phyloP scores from a whole-genome alignment of 2,113 vertebrate species.

The Apodemus speciosus region DNA sequence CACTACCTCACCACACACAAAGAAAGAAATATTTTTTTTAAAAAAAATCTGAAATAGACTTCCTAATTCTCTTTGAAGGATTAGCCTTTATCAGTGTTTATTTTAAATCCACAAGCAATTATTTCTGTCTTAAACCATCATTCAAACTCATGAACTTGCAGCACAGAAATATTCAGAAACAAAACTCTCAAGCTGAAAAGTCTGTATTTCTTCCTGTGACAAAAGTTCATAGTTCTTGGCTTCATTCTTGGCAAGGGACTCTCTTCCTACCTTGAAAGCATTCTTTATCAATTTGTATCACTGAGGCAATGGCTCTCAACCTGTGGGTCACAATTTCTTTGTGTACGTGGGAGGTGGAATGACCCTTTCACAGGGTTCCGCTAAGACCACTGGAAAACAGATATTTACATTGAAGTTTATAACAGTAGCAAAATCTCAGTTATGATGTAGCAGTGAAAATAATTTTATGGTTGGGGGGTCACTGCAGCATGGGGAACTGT shows the following conservation, averaged over 20 bases:
- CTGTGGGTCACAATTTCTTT: background rate
- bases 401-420: background rate
- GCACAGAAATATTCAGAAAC: background rate
- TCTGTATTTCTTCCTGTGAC: background rate
- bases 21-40: background rate
- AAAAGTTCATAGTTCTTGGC: background rate
- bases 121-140: background rate
- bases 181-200: background rate
- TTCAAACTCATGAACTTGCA: background rate
- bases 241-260: background rate
- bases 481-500: background rate
- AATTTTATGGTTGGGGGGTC: background rate
- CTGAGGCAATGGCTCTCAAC: background rate
- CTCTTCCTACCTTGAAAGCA: background rate
- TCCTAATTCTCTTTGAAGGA: background rate
- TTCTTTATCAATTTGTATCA: background rate
- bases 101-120: background rate
- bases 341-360: background rate
- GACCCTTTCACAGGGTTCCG: background rate
- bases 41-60: background rate
- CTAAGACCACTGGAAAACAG: background rate
- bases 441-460: background rate
- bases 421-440: background rate
- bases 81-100: background rate
- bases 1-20: background rate